Evolutionary conservation across 2,797 vertebrate species (phyloP), one percentile per base, ranked within the genome.

Genomic region (Corythornis leucogaster): DNA sequence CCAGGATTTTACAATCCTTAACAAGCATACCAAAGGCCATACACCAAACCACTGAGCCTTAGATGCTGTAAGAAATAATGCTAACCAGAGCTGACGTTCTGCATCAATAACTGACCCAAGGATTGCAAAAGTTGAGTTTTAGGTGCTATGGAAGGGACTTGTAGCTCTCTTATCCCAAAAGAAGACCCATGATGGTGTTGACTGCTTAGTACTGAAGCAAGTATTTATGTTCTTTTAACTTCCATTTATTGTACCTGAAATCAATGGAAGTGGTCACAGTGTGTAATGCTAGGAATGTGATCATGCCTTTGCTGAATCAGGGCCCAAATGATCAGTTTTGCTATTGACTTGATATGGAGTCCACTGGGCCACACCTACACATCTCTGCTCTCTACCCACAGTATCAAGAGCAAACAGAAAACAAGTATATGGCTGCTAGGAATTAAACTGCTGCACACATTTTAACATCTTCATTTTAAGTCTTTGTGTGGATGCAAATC

Each of bases 171-270:
- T 58, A 3, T 42, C 20, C 16, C 43, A 76, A 21, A 4, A 83
- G 26, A 66, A 50, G 45, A 1, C 2, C 18, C 28, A 20, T 2
- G 28, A 35, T 1, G 59, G 24, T 12, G 11, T 0, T 57, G 40
- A 40, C 8, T 22, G 46, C n/a, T 80, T 35, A 42, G 20, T 26
- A 31, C 18, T 40, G 45, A 2, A 61, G 19, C 21, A 85, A 71
- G 40, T 17, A 71, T 5, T 76, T 53, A 28, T 17, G 13, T 24
- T 54, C 33, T 80, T 82, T 58, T 22, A 40, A 46, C 58, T 85
- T 25, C 43, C 2, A 7, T 73, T 81, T 61, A 45, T 26, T 63
- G 33, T 57, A 67, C 8, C 21, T 64, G 46, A 78, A 62, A 74
- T 26, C 28, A 87, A 4, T 3, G 3, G 26, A 71, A 69, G 17